Evolutionary conservation across 30 jellyfish, hydroid and myxozoan species (phyloP), one percentile per base, ranked within the genome.

Genomic region (Hydractinia echinata): DNA sequence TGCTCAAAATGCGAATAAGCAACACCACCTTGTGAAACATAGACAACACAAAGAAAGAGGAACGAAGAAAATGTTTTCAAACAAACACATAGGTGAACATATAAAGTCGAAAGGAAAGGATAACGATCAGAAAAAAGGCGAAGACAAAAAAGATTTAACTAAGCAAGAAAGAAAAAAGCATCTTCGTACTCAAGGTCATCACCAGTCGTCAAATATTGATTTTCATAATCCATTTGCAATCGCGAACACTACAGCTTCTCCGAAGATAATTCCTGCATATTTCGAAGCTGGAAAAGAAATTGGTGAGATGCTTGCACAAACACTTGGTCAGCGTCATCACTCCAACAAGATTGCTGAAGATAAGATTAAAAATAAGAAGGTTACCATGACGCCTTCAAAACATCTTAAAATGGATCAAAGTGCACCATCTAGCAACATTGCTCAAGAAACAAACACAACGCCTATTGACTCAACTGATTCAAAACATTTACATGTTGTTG

Each of bases 221-320:
- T n/a, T n/a, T 7, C 4, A n/a, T n/a, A 7, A n/a, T 64, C 74
- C 74, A 6, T 30, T 30, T 30, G 39, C 74, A 64, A 64, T 51
- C 4, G 9, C 18, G 1, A 44, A 44, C 39, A 7, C 18, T 7
- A 44, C 74, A 6, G 39, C 74, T 67, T 90, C 94, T 72, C 81
- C 88, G 11, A 85, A 74, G 16, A 93, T 94, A 76, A 77, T 60
- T 4, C 85, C 50, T 0, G 96, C 96, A 76, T 52, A 90, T 60
- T 90, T 90, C 50, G 97, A 90, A 5, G 97, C 97, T 8, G 95
- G 74, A n/a, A 64, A 64, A 64, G 74, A 44, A 8, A 64, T 64
- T n/a, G 74, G 74, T 8, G 74, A n/a, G 19, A 7, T 64, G 39
- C 16, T 64, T 44, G 74, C 74, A 44, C 19, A 64, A 51, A 64